Evolutionary conservation across 1,140 invertebrate genomes (phyloP).

Genomic region (Zophobas morio): DNA sequence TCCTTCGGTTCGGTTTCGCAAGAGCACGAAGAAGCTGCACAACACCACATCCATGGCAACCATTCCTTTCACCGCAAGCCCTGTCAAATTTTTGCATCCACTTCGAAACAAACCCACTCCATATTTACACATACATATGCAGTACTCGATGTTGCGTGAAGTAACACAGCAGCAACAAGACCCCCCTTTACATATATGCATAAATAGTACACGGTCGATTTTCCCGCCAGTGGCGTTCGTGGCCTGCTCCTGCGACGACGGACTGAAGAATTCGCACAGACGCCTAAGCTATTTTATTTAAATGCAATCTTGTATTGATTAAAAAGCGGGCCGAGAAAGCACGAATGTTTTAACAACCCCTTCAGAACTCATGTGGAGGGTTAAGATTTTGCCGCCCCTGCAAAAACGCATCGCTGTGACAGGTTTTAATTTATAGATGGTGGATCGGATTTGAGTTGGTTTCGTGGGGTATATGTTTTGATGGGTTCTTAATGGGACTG

Average conservation of each 20-base stretch:
- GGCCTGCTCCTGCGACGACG: background rate
- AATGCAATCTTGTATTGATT: slow-evolving; percentile 64
- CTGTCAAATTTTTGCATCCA: slow-evolving; percentile 36
- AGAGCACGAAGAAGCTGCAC: no score
- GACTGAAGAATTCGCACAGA: slow-evolving; percentile 42
- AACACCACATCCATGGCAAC: no score
- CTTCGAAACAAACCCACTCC: slow-evolving; percentile 12
- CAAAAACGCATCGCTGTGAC: no score
- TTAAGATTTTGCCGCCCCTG: slow-evolving; percentile 49
- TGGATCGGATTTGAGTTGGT: no score
- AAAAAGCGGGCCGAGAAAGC: slow-evolving; percentile 61
- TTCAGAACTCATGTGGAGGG: slow-evolving; percentile 60
- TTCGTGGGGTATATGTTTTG: no score
- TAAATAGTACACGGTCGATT: slow-evolving; percentile 23
- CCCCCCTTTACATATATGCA: slow-evolving; percentile 43
- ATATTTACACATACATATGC: slow-evolving; percentile 46
- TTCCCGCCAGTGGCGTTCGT: background rate
- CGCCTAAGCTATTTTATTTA: slow-evolving; percentile 61
- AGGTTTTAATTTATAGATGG: no score
- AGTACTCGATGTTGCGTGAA: slow-evolving; percentile 47
- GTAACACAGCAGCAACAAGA: slow-evolving; percentile 37
- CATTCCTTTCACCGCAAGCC: background rate
- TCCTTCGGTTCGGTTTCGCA: no score
- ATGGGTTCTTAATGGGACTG: no score
- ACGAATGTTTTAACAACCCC: slow-evolving; percentile 63